phyloP scores from a whole-genome alignment of 1,140 invertebrate genomes.

The Ephestia elutella region DNA sequence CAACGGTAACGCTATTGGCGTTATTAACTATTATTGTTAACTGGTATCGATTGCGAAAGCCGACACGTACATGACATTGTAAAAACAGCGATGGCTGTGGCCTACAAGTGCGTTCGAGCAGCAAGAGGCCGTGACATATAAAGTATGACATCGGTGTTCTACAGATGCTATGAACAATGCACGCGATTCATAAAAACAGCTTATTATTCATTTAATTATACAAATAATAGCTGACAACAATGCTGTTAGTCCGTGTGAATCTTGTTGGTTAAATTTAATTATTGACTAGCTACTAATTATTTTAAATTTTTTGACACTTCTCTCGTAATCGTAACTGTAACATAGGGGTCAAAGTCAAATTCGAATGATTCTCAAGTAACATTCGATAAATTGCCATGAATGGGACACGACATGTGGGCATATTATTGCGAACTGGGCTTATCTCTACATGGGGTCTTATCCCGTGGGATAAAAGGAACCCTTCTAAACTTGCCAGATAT shows the following conservation, averaged over 20 bases:
- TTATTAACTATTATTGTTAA: constrained; percentile 52
- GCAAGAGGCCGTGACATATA: constrained; percentile 67
- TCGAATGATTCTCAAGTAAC: constrained; percentile 22
- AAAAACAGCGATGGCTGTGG: constrained; percentile 58
- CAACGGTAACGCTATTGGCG: constrained; percentile 17
- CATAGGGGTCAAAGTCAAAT: constrained; percentile 1
- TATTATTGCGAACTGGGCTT: constrained; percentile 50
- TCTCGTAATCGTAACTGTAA: not conserved
- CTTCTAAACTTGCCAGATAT: constrained; percentile 50
- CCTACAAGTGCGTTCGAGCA: constrained; percentile 70
- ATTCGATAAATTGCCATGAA: constrained; percentile 45
- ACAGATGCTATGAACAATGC: constrained; percentile 48
- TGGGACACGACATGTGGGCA: constrained; percentile 62
- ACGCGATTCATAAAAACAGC: constrained; percentile 35
- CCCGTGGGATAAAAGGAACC: constrained; percentile 61
- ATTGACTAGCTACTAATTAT: not conserved
- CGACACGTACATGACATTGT: constrained; percentile 67
- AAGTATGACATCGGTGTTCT: constrained; percentile 63
- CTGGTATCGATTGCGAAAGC: constrained; percentile 51
- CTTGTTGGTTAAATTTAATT: not conserved
- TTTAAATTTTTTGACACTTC: not conserved
- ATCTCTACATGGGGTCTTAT: constrained; percentile 64
- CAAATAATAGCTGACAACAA: constrained; percentile 8
- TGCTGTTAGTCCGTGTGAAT: not conserved
- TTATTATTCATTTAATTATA: constrained; percentile 16